A percentile compares a stretch with the other conserved stretches of the same genome.
Evolutionary conservation across 2,888 invertebrate species (phyloP).

Genomic region (Pseudanteris insignis): DNA sequence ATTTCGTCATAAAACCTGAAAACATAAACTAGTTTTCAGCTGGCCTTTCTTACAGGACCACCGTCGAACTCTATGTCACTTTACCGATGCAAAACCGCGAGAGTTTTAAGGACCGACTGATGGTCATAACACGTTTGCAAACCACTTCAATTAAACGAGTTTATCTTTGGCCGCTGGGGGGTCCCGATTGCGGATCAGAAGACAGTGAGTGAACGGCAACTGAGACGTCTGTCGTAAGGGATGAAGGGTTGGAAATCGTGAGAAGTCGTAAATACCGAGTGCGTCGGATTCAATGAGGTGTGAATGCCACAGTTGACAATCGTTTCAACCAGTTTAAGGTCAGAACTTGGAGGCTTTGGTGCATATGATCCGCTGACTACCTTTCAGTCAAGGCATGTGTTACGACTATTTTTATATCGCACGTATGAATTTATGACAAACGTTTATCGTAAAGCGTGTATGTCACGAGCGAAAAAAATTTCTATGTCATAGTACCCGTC

Average conservation of each 20-base stretch:
- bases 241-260: constrained; percentile 49
- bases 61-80: constrained; percentile 18
- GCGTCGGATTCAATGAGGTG: constrained; percentile 45
- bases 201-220: constrained; percentile 55
- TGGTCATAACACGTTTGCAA: constrained; percentile 48
- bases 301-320: constrained; percentile 49
- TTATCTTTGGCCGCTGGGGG: constrained; percentile 58
- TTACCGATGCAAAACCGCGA: constrained; percentile 20
- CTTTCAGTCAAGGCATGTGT: too few species aligned
- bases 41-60: constrained; percentile 15
- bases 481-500: too few species aligned
- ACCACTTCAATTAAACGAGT: constrained; percentile 64
- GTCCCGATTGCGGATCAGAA: constrained; percentile 49
- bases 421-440: too few species aligned
- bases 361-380: too few species aligned
- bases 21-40: constrained; percentile 24
- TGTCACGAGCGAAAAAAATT: too few species aligned
- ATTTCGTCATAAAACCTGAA: constrained; percentile 16
- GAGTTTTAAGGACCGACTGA: constrained; percentile 23
- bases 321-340: too few species aligned
- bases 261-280: constrained; percentile 49
- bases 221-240: constrained; percentile 47
- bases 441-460: too few species aligned
- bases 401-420: too few species aligned
- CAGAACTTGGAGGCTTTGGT: too few species aligned